Evolutionary conservation across 2,113 vertebrate species (phyloP), one percentile per base, ranked within the genome.

Genomic region (Hydrochoerus hydrochaeris): DNA sequence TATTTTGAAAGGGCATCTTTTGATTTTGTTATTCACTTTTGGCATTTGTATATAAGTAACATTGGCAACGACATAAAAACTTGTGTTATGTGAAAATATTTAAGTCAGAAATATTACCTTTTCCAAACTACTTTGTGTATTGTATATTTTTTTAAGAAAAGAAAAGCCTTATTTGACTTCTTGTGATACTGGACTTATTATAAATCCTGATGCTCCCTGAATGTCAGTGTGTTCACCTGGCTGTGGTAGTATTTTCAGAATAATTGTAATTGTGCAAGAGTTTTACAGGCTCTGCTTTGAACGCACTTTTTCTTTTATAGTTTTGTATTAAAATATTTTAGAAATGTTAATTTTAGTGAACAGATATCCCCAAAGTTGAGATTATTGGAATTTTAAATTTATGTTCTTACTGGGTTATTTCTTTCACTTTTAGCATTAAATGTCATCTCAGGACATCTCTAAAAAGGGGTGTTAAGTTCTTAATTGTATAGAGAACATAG

Each of bases 1-100:
- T 97, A 89, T 65, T 98, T 98, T 97, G 95, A 97, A 98, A 98
- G 96, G 88, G 88, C 96, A 92, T 98, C 98, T 98, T 96, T 96
- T 91, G 97, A 95, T 97, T 97, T 97, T 69, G 71, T 57, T 98
- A 97, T 96, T 98, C 98, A 97, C 95, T 96, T 96, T 97, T 60
- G 93, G 92, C 97, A 73, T 98, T 96, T 99, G 98, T 99, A 98
- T 97, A 98, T 98, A 98, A 97, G 97, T 98, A 96, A 97, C 95
- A 98, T 88, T 98, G 98, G 95, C 96, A 96, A 95, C 98, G 98
- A 99, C 97, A 98, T 97, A 96, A 98, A 98, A 97, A 97, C 95
- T 98, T 99, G 98, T 98, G 98, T 99, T 99, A 98, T 98, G 98
- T 99, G 98, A 97, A 98, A 96, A 99, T 99, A 99, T 99, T 99